phyloP scores from a whole-genome alignment of 2,797 vertebrate species.

The Vultur gryphus region DNA sequence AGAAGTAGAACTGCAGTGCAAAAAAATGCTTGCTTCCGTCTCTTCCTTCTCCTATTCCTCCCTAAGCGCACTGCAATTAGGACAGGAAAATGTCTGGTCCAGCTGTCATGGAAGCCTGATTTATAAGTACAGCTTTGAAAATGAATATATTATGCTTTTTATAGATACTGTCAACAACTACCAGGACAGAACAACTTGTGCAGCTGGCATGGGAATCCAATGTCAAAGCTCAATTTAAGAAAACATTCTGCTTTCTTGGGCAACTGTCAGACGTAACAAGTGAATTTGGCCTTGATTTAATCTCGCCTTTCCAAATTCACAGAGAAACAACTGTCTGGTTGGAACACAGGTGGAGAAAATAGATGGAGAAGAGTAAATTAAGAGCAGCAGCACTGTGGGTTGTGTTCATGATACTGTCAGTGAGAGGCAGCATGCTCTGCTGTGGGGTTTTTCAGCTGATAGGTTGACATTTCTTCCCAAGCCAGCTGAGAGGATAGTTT shows the following conservation, averaged over 20 bases:
- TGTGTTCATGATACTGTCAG: rapidly evolving
- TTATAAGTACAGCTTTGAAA: constrained; percentile 35
- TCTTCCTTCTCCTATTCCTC: not conserved
- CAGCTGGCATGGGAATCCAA: constrained; percentile 19
- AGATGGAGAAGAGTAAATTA: not conserved
- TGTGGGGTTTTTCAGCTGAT: not conserved
- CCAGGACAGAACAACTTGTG: constrained; percentile 45
- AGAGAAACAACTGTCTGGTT: not conserved
- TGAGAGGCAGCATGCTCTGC: not conserved
- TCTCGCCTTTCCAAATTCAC: not conserved
- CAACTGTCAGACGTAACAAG: not conserved
- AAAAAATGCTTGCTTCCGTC: not conserved
- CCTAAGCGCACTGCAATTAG: not conserved
- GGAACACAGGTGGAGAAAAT: not conserved
- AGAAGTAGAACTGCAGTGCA: not conserved
- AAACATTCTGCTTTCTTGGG: constrained; percentile 21
- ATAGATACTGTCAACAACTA: constrained; percentile 54
- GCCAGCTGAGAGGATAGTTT: not conserved
- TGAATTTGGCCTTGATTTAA: constrained; percentile 9
- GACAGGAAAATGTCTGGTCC: constrained; percentile 4
- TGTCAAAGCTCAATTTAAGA: constrained; percentile 22
- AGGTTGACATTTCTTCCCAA: not conserved
- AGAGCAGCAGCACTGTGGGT: not conserved
- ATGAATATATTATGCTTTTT: constrained; percentile 58
- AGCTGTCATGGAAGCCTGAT: constrained; percentile 29